Conservation (phyloP, 2,113 vertebrate genomes). For the Channa maculata region DNA sequence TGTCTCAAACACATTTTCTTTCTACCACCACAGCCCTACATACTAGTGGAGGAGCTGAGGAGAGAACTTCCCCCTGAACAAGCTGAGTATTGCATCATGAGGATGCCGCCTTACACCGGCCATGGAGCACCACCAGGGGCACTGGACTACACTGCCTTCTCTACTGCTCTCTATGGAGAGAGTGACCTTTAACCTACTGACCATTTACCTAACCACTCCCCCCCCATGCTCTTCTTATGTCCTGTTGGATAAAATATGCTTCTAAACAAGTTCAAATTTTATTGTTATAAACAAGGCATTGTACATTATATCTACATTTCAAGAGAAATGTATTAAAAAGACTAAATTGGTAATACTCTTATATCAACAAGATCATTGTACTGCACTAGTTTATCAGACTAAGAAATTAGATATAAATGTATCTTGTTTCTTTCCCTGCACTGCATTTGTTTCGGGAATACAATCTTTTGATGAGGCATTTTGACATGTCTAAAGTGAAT, state of each 20-base stretch:
- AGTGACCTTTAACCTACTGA: constrained; percentile 90
- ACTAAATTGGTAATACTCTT: not conserved
- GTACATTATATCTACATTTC: not conserved
- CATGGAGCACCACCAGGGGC: constrained; percentile 84
- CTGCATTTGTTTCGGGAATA: constrained; percentile 44
- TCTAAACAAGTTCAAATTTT: constrained; percentile 32
- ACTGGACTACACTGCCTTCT: constrained; percentile 95
- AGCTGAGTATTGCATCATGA: constrained; percentile 93
- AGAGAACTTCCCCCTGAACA: constrained; percentile 93
- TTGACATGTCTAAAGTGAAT: constrained; percentile 43
- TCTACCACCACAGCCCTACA: constrained; percentile 85
- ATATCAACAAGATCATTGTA: constrained; percentile 2
- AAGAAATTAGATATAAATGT: constrained; percentile 10
- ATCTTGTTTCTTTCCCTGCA: constrained; percentile 23
- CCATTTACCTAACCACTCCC: constrained; percentile 17
- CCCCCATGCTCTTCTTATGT: not conserved
- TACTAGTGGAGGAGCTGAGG: constrained; percentile 91
- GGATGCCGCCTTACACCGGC: constrained; percentile 89
- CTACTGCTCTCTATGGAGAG: constrained; percentile 94
- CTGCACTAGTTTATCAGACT: constrained; percentile 2
- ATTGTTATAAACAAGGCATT: constrained; percentile 20
- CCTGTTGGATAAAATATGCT: constrained; percentile 16
- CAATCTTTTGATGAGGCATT: constrained; percentile 15
- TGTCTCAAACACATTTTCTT: constrained; percentile 1
- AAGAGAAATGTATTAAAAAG: not conserved